Evolutionary conservation across 2,113 vertebrate genomes (phyloP), one percentile per base, ranked within the genome.

Genomic region (Lamprologus lemairii): DNA sequence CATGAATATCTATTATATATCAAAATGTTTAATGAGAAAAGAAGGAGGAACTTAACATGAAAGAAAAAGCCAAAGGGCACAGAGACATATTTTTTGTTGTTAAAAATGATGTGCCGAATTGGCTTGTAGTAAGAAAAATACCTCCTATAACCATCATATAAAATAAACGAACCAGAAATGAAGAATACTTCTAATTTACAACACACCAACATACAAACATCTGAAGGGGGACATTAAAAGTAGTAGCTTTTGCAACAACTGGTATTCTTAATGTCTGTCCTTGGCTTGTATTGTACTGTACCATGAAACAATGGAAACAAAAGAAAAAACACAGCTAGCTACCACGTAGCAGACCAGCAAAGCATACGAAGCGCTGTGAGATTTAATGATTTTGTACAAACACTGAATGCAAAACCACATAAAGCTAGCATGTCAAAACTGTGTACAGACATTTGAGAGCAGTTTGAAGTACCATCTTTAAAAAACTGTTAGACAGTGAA

Each of bases 11-110:
- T 75, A 86, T 31, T 85, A 23, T 75, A 89, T 54, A 88, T 89
- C 80, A 68, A 14, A 82, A 88, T 90, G 86, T 85, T 90, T 87
- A 84, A 91, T 93, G 86, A 31, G 80, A 51, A 87, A 89, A 60
- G n/a, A 6, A 55, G 17, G 17, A 80, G 19, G 19, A 85, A 81
- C 78, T 83, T 83, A 83, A 91, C 86, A 31, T 68, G 13, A 86
- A 87, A 51, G 40, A 84, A 65, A 1, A 3, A 79, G 73, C 89
- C 91, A 87, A 80, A 80, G 79, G 85, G 82, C 14, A 53, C 21
- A 60, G 58, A 42, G 0, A 2, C 16, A 47, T 54, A 7, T 75
- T 57, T 78, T 53, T 60, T 80, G 6, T 35, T 65, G 58, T 19
- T 79, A 28, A 54, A 83, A 83, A 85, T 53, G 5, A 14, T 1